These are phyloP conservation scores for Drosophila ananassae DNA, from an alignment of 1,140 invertebrate species.

Conservation along the genomic window DNA sequence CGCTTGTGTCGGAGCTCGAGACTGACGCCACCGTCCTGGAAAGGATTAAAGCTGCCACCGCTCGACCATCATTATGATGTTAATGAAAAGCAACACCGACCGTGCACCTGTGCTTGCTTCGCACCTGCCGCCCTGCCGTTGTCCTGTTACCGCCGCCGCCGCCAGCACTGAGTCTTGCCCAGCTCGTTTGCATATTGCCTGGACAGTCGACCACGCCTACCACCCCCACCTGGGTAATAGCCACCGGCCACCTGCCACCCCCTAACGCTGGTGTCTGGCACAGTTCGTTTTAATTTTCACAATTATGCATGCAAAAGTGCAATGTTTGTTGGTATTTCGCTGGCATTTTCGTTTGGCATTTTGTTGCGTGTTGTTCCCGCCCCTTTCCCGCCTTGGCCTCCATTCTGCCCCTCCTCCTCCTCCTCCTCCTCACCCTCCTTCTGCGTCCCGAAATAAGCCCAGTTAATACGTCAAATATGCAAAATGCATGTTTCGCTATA, in stretches of 20 bases:
- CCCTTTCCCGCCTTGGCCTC: not conserved
- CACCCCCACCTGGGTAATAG: not conserved
- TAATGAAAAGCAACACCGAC: conserved; percentile 78
- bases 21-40: conserved; percentile 16
- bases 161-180: conserved; percentile 41
- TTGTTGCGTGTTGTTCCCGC: conserved; percentile 64
- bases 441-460: conserved; percentile 43
- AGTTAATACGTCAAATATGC: conserved; percentile 74
- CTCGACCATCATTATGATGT: conserved; percentile 75
- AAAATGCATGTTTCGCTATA: conserved; percentile 59
- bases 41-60: conserved; percentile 65
- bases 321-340: conserved; percentile 73
- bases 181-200: conserved; percentile 62
- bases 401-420: not conserved
- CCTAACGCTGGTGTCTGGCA: conserved; percentile 40
- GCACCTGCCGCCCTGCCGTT: conserved; percentile 52
- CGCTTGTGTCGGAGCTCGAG: not conserved
- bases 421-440: not conserved
- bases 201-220: conserved; percentile 22
- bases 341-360: conserved; percentile 59
- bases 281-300: conserved; percentile 78
- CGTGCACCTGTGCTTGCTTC: conserved; percentile 73
- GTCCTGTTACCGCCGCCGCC: not conserved
- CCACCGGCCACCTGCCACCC: not conserved
- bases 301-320: conserved; percentile 81